Evolutionary conservation across 2,888 invertebrate species (phyloP), one percentile per base, ranked within the genome.

Genomic region (Mythimna albipuncta): DNA sequence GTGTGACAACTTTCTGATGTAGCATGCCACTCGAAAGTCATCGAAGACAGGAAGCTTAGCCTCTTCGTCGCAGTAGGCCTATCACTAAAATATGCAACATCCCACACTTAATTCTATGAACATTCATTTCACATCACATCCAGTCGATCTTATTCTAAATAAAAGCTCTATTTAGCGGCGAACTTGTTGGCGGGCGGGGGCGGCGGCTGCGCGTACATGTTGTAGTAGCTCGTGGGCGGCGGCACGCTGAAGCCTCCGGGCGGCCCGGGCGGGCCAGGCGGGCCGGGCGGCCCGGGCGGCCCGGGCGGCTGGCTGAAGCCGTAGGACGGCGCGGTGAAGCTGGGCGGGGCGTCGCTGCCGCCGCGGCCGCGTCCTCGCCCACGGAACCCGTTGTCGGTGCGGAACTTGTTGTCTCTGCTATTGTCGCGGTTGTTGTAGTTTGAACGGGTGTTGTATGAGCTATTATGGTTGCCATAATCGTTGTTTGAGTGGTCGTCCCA

Each of bases 171-270:
- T 80, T 91, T 90, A 65, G 89, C 87, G 21, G 52, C 85, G 64
- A 87, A 90, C 69, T 91, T 89, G 38, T 73, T 84, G 16, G 85
- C 88, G 2, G 93, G 93, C 0, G 94, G 92, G 0, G 94, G 94
- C 0, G 94, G 95, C 0, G 95, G 96, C 65, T 94, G 94, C 0
- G 94, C 85, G 71, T 96, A 96, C 95, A 96, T 95, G 75, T 95
- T 95, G 84, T 96, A 96, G 82, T 94, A 95, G 83, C 91, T 93
- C 3, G 91, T 93, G 4, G 94, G 95, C 0, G 94, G 92, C 0
- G 94, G 90, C 4, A 89, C 88, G 63, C 73, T 84, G 87, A 87
- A 92, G 67, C 74, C 72, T 32, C 16, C 47, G 16, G 82, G 82
- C 10, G 69, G 54, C 55, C 83, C 85, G 26, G 13, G 19, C 78